phyloP scores from a whole-genome alignment of 2,888 invertebrate genomes.

The Rotaria socialis region DNA sequence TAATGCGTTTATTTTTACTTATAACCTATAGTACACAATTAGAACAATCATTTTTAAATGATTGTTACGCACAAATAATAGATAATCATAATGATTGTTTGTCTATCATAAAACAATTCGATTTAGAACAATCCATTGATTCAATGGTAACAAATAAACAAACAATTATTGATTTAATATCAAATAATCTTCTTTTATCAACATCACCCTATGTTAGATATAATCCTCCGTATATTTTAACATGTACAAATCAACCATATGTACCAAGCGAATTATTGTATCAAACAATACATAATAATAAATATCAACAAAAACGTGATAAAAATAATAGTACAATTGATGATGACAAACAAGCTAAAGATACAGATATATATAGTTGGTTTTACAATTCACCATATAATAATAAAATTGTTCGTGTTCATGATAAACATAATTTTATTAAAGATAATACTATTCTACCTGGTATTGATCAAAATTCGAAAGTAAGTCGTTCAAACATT shows the following conservation, averaged over 20 bases:
- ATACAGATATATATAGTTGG: neutral
- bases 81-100: constrained; percentile 30
- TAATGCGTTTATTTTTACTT: constrained; percentile 75
- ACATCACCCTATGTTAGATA: constrained; percentile 42
- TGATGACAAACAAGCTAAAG: neutral
- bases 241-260: constrained; percentile 2
- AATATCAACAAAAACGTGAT: neutral
- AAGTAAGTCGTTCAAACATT: neutral
- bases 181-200: constrained; percentile 37
- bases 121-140: constrained; percentile 39
- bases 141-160: constrained; percentile 7
- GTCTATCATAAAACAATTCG: neutral
- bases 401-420: neutral
- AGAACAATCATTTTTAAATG: constrained; percentile 82
- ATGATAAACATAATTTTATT: neutral
- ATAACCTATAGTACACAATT: constrained; percentile 83
- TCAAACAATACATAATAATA: neutral
- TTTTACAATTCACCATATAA: constrained; percentile 22
- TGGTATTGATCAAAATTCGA: neutral
- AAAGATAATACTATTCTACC: neutral
- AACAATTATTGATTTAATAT: constrained; percentile 35
- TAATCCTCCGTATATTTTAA: constrained; percentile 38
- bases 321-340: neutral
- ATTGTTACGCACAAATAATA: constrained; percentile 69
- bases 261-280: neutral